Evolutionary conservation across 2,113 vertebrate genomes (phyloP), one percentile per base, ranked within the genome.

Genomic region (Hippopotamus amphibius): DNA sequence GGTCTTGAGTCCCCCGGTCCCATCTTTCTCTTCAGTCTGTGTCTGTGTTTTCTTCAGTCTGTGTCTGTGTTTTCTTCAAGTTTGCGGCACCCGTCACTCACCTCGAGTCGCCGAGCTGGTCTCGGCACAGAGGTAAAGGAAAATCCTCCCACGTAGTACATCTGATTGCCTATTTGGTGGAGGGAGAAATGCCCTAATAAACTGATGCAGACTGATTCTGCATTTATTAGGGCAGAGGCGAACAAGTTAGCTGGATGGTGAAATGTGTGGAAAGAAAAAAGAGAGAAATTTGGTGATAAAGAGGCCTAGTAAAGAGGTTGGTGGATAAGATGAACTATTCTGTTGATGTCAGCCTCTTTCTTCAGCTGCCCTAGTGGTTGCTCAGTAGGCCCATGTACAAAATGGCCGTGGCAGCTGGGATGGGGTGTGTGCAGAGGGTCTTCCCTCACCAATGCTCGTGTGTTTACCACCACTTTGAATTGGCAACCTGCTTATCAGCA

Each of bases 211-310:
- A 61, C 14, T 82, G n/a, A 96, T 30, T 83, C 53, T 53, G 37
- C 37, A 37, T 37, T 37, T 37, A 37, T 37, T 37, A 77, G 26
- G 71, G 21, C 71, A 96, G 76, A 91, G 57, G 19, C 43, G 63
- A 95, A 79, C 9, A 12, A 94, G 61, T 68, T 96, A 71, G 57
- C 66, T 87, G 59, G 41, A 30, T 72, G 59, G 57, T 57, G 53
- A 94, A 96, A 57, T 68, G n/a, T 50, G 41, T 72, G 63, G 24
- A 83, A 96, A 93, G 71, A 88, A 87, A 43, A 43, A 93, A 80
- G 33, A 46, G 66, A 87, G 30, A 65, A 87, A 87, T 87, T 90
- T 89, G 41, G 48, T 66, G 61, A 61, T 65, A 77, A 93, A 30
- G 16, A 77, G n/a, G 10, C 41, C 19, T 46, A 79, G 33, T 59